These are phyloP conservation scores for Anneissia japonica DNA, from an alignment of 35 echinoderm and acorn worm species.

Conservation along the genomic window DNA sequence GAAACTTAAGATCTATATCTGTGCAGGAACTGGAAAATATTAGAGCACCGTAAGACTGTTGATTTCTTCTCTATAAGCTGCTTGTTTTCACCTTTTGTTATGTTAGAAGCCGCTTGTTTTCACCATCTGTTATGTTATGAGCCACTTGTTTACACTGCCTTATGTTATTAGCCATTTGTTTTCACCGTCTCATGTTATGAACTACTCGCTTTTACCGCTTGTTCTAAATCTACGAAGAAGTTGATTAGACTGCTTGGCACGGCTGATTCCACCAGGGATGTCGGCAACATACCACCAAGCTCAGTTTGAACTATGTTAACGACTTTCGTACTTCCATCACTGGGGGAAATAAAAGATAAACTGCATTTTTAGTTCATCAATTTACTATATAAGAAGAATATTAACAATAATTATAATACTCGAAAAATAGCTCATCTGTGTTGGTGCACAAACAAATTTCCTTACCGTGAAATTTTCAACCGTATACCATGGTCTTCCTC, in stretches of 20 bases:
- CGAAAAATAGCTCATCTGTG: too few relatives aligned
- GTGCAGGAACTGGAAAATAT: too few relatives aligned
- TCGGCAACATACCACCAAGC: slow-evolving; percentile 84
- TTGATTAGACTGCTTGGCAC: slow-evolving; percentile 89
- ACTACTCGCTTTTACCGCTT: slow-evolving; percentile 65
- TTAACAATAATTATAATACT: too few relatives aligned
- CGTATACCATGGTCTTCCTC: too few relatives aligned
- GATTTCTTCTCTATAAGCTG: not conserved
- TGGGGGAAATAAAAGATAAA: slow-evolving; percentile 37
- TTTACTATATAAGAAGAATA: too few relatives aligned
- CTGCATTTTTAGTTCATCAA: too few relatives aligned
- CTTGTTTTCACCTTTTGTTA: not conserved
- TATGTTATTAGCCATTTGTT: not conserved
- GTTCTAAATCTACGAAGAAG: slow-evolving; percentile 82
- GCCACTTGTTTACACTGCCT: not conserved
- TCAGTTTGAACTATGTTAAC: slow-evolving; percentile 89
- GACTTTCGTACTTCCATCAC: slow-evolving; percentile 67
- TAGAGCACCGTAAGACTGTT: not conserved
- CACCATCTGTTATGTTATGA: not conserved
- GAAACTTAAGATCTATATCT: too few relatives aligned
- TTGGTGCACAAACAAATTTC: too few relatives aligned
- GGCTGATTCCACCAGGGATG: slow-evolving; percentile 80
- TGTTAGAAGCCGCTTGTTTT: not conserved
- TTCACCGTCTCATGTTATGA: not conserved
- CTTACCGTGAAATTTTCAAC: too few relatives aligned